A percentile compares a stretch with the other conserved stretches of the same genome.
Conservation (phyloP, 2,888 invertebrate genomes). For the Frankliniella fusca region DNA sequence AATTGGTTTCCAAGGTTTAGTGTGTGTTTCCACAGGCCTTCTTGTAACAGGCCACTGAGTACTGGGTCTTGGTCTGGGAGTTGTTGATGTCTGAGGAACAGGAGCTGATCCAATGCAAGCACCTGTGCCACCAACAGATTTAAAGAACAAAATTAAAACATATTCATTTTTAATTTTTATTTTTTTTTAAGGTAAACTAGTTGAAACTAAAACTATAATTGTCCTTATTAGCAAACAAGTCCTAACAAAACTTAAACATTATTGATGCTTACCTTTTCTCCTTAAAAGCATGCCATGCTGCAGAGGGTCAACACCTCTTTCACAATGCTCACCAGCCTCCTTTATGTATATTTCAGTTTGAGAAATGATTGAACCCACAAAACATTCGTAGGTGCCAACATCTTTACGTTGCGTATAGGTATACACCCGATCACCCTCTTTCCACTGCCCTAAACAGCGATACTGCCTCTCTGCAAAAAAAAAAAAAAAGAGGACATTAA, state of each 20-base stretch:
- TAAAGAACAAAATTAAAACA: slow-evolving; percentile 5
- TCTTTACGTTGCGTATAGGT: slow-evolving; percentile 63
- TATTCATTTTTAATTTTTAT: not conserved
- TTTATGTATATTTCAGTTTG: slow-evolving; percentile 60
- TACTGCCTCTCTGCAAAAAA: slow-evolving; percentile 56
- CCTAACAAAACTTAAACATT: too few relatives aligned
- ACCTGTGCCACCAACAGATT: slow-evolving; percentile 30
- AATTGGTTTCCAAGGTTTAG: slow-evolving; percentile 37
- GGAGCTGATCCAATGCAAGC: slow-evolving; percentile 27
- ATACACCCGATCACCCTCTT: slow-evolving; percentile 58
- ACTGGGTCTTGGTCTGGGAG: slow-evolving; percentile 16
- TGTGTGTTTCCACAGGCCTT: slow-evolving; percentile 29
- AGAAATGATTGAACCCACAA: slow-evolving; percentile 58
- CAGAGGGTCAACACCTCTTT: slow-evolving; percentile 56
- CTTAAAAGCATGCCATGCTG: slow-evolving; percentile 60
- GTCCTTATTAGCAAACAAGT: too few relatives aligned
- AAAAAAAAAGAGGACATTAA: not conserved
- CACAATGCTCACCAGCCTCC: slow-evolving; percentile 63
- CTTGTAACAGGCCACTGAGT: slow-evolving; percentile 33
- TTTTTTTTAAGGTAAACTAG: not conserved
- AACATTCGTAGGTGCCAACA: slow-evolving; percentile 59
- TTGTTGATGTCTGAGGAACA: not conserved
- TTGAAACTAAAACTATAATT: not conserved
- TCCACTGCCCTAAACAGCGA: slow-evolving; percentile 63
- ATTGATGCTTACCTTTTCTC: slow-evolving; percentile 48